A percentile compares a stretch with the other conserved stretches of the same genome.
Evolutionary conservation across 35 echinoderm and acorn worm genomes (phyloP).

Genomic region (Acanthaster planci): DNA sequence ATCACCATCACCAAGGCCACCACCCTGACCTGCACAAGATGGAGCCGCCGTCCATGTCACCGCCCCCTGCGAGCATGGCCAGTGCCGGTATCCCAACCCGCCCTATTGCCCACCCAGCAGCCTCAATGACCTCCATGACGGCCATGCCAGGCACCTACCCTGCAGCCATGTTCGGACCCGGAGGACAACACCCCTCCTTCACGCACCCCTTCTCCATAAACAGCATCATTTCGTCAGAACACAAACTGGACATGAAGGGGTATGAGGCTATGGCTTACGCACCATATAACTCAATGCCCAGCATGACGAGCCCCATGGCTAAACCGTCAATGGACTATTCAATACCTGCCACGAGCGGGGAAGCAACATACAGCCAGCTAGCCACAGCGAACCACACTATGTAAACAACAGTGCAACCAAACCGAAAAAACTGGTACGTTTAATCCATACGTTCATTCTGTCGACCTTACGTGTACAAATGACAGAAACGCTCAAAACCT

Average conservation of each 20-base stretch:
- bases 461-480: background rate
- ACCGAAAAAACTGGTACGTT: slow-evolving; percentile 24
- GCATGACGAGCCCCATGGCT: slow-evolving; percentile 72
- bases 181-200: slow-evolving; percentile 85
- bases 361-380: slow-evolving; percentile 91
- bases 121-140: slow-evolving; percentile 61
- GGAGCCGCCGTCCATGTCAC: slow-evolving; percentile 59
- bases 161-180: slow-evolving; percentile 63
- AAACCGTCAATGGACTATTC: slow-evolving; percentile 90
- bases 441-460: slow-evolving; percentile 2
- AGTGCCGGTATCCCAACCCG: slow-evolving; percentile 64
- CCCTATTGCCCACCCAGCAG: slow-evolving; percentile 68
- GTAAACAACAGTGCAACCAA: slow-evolving; percentile 22
- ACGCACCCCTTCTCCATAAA: slow-evolving; percentile 96
- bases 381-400: slow-evolving; percentile 66
- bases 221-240: slow-evolving; percentile 97
- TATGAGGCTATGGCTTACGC: slow-evolving; percentile 85
- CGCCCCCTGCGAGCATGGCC: slow-evolving; percentile 59
- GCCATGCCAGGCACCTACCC: slow-evolving; percentile 66
- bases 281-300: slow-evolving; percentile 84
- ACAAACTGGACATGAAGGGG: slow-evolving; percentile 93
- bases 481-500: background rate
- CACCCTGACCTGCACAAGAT: slow-evolving; percentile 57
- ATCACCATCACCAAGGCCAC: slow-evolving; percentile 46
- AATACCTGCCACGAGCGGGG: slow-evolving; percentile 66